These are phyloP conservation scores for Coluber constrictor DNA, from an alignment of 2,797 vertebrate genomes.

Conservation along the genomic window DNA sequence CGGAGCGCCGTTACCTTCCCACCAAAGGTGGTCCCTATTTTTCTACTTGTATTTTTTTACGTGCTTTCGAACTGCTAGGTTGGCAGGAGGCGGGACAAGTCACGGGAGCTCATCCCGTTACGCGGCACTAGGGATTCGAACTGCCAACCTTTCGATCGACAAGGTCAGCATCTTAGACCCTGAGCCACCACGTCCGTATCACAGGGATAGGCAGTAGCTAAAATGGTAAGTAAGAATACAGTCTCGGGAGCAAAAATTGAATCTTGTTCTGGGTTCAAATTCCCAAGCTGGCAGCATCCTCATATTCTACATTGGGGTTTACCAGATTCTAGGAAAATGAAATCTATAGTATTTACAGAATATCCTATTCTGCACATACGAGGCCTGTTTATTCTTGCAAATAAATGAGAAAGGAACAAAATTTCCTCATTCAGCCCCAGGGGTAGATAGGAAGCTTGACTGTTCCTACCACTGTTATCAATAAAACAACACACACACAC, in stretches of 20 bases:
- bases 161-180: too few species aligned
- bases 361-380: neutral
- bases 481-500: neutral
- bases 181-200: too few species aligned
- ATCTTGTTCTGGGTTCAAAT: neutral
- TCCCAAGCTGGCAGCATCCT: neutral
- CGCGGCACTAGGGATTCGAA: too few species aligned
- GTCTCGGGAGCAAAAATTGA: neutral
- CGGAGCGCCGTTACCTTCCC: too few species aligned
- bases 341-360: neutral
- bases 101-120: too few species aligned
- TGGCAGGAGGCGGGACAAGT: too few species aligned
- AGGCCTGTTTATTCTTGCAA: neutral
- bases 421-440: neutral
- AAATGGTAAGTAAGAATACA: neutral
- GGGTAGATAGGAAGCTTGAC: neutral
- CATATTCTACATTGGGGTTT: neutral
- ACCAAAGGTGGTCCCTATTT: too few species aligned
- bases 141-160: too few species aligned
- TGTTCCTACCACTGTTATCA: neutral
- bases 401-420: neutral
- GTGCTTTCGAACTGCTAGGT: too few species aligned
- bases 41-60: too few species aligned
- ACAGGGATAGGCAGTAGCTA: neutral
- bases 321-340: neutral